phyloP scores from a whole-genome alignment of 2,797 vertebrate genomes.

The Dermochelys coriacea region DNA sequence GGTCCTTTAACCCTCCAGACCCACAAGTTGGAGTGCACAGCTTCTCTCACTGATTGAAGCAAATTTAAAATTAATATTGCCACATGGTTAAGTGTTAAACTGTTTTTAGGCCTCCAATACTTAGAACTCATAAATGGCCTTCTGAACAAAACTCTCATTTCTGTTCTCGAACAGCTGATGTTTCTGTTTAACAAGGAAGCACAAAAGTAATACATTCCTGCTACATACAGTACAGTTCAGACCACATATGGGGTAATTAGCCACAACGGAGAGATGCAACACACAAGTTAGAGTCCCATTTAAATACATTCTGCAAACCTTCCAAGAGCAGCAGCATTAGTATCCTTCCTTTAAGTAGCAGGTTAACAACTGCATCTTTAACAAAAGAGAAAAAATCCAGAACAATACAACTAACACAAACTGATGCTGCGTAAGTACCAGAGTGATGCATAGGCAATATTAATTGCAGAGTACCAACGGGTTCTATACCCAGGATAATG shows the following conservation, averaged over 20 bases:
- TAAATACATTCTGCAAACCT: conserved; percentile 82
- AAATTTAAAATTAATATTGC: conserved; percentile 5
- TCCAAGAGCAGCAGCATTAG: conserved; percentile 70
- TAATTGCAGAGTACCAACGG: conserved; percentile 44
- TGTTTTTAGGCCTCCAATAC: conserved; percentile 1
- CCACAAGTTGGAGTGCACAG: conserved; percentile 24
- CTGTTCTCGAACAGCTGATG: conserved; percentile 63
- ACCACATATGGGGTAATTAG: conserved; percentile 49
- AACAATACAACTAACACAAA: background rate
- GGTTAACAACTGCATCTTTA: conserved; percentile 50
- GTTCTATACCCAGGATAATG: conserved; percentile 6
- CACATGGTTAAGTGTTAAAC: conserved; percentile 22
- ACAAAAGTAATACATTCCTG: conserved; percentile 77
- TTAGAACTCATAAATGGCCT: conserved; percentile 78
- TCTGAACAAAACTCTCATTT: conserved; percentile 77
- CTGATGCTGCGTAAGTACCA: conserved; percentile 1
- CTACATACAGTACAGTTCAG: conserved; percentile 49
- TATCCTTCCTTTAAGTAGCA: conserved; percentile 59
- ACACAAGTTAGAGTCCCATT: conserved; percentile 48
- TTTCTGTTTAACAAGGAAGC: conserved; percentile 80
- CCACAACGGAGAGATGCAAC: conserved; percentile 41
- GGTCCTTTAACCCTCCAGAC: background rate
- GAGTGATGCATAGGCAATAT: conserved; percentile 13
- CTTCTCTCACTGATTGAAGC: background rate
- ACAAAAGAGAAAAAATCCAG: conserved; percentile 6